These are phyloP conservation scores for Lamellibrachia luymesi DNA, from an alignment of 1,140 invertebrate species.

Conservation along the genomic window DNA sequence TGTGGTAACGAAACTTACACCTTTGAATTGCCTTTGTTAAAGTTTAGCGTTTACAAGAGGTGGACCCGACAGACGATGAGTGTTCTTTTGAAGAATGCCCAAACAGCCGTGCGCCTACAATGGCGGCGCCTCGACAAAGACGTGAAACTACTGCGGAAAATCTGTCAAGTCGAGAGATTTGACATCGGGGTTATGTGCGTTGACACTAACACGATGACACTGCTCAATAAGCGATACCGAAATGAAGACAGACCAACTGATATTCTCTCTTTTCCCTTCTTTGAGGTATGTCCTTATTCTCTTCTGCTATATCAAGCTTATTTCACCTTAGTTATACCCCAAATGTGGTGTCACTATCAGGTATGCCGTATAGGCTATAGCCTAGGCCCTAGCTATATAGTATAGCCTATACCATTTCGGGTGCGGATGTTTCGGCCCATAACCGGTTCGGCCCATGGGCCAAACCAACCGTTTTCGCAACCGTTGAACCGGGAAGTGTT, in stretches of 20 bases:
- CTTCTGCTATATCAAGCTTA: not conserved
- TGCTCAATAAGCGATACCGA: slow-evolving; percentile 32
- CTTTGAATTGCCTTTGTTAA: not conserved
- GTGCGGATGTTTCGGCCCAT: too few relatives aligned
- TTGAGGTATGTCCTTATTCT: slow-evolving; percentile 29
- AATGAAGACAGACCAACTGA: slow-evolving; percentile 33
- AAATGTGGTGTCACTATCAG: too few relatives aligned
- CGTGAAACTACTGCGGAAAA: slow-evolving; percentile 25
- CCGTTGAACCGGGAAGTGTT: too few relatives aligned
- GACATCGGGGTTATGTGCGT: slow-evolving; percentile 34
- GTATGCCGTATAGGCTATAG: too few relatives aligned
- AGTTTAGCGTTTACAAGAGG: slow-evolving; percentile 15
- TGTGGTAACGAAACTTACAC: not conserved
- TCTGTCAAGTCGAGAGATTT: slow-evolving; percentile 24
- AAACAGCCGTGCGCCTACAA: slow-evolving; percentile 30
- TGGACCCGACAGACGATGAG: slow-evolving; percentile 29
- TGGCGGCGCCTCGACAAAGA: slow-evolving; percentile 27
- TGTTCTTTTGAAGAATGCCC: slow-evolving; percentile 32
- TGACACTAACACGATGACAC: slow-evolving; percentile 23
- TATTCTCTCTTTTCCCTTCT: slow-evolving; percentile 36
- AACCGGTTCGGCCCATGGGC: too few relatives aligned
- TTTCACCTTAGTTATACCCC: not conserved
- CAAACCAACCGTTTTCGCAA: too few relatives aligned
- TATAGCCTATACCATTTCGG: too few relatives aligned
- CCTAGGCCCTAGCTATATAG: too few relatives aligned